Conservation (phyloP, 2,113 vertebrate species). For the Numida meleagris region DNA sequence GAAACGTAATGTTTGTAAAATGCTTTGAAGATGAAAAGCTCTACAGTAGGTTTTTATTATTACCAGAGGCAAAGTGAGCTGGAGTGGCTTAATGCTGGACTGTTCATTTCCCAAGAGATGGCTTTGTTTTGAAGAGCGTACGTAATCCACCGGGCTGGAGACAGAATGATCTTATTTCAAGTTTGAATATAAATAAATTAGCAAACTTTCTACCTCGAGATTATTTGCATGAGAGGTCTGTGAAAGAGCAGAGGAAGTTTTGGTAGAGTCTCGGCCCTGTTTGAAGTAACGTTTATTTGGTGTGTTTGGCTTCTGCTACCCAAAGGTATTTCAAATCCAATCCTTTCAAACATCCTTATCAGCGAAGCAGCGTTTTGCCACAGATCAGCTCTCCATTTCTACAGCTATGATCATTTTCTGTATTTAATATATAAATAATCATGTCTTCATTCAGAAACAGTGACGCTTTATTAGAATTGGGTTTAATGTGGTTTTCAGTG, state of each 20-base stretch:
- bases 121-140: conserved; percentile 12
- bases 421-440: background rate
- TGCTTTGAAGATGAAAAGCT: conserved; percentile 57
- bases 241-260: background rate
- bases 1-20: conserved; percentile 8
- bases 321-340: background rate
- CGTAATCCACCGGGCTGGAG: background rate
- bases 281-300: background rate
- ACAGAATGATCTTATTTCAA: conserved; percentile 8
- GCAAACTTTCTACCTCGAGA: background rate
- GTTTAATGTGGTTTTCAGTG: background rate
- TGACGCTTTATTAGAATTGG: background rate
- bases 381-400: background rate
- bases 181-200: background rate
- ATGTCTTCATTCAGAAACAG: background rate
- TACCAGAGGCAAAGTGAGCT: conserved; percentile 39
- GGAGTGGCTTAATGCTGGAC: conserved; percentile 10
- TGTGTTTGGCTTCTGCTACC: background rate
- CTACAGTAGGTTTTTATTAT: conserved; percentile 47
- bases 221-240: background rate
- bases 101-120: conserved; percentile 46
- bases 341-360: background rate
- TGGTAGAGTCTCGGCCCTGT: background rate
- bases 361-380: background rate
- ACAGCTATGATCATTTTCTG: background rate